Evolutionary conservation across 2,113 vertebrate genomes (phyloP).

Genomic region (Eulemur macaco): DNA sequence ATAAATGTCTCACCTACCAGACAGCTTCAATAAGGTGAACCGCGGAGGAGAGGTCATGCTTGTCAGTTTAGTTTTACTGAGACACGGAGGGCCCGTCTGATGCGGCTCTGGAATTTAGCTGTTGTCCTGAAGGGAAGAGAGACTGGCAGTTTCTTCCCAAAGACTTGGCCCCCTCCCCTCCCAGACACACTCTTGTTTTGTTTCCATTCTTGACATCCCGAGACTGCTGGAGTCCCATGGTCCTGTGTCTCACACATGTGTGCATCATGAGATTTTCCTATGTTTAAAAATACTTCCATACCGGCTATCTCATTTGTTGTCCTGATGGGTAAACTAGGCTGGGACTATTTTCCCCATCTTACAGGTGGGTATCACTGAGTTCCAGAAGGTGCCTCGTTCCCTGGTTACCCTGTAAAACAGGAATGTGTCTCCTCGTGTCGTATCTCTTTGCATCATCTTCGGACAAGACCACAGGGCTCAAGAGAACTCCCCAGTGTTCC

Average conservation of each 20-base stretch:
- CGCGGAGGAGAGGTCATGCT: conserved; percentile 53
- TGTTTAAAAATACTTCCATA: neutral
- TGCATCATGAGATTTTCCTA: neutral
- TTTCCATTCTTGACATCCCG: neutral
- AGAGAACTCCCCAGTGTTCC: neutral
- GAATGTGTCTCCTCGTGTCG: fast-evolving
- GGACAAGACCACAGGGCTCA: neutral
- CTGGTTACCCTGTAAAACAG: neutral
- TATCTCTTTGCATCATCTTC: neutral
- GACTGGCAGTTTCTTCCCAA: conserved; percentile 6
- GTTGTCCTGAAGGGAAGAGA: conserved; percentile 39
- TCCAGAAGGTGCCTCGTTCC: neutral
- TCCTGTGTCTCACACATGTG: neutral
- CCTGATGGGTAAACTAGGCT: neutral
- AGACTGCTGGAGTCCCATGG: neutral
- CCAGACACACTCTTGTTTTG: neutral
- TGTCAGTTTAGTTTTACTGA: conserved; percentile 73
- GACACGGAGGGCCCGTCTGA: conserved; percentile 58
- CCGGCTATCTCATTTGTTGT: neutral
- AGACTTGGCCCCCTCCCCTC: neutral
- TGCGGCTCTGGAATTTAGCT: conserved; percentile 50
- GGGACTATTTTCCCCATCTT: neutral
- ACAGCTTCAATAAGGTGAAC: conserved; percentile 75
- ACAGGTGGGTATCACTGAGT: neutral
- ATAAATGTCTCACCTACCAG: conserved; percentile 79